A percentile compares a stretch with the other conserved stretches of the same genome.
Evolutionary conservation across 2,888 invertebrate genomes (phyloP).

Genomic region (Melinaea menophilus): DNA sequence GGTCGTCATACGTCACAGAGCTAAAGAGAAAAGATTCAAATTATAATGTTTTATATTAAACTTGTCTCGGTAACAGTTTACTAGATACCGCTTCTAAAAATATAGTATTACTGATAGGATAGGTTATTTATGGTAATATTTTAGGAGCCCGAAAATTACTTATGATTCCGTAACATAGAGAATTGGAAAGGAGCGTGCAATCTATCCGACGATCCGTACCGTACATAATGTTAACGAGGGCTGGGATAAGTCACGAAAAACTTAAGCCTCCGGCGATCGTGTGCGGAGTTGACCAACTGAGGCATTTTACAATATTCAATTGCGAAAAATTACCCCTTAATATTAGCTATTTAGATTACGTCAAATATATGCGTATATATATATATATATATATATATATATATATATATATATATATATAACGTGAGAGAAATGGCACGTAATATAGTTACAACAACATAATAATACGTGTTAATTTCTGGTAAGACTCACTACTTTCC

Average conservation of each 20-base stretch:
- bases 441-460: too few relatives aligned
- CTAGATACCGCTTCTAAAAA: too few relatives aligned
- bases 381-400: too few relatives aligned
- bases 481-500: too few relatives aligned
- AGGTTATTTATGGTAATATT: not conserved
- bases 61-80: too few relatives aligned
- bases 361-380: too few relatives aligned
- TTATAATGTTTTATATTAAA: not conserved
- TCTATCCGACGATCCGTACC: conserved; percentile 30
- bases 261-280: conserved; percentile 39
- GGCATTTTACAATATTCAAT: conserved; percentile 3
- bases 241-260: conserved; percentile 48
- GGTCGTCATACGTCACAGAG: not conserved
- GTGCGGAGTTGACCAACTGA: conserved; percentile 11
- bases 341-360: not conserved
- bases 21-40: not conserved
- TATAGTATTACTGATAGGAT: not conserved
- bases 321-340: conserved; percentile 12
- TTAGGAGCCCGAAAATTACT: conserved; percentile 11
- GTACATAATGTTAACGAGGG: conserved; percentile 24
- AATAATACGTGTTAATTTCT: too few relatives aligned
- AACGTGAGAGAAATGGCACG: too few relatives aligned
- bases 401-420: too few relatives aligned
- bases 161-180: conserved; percentile 27
- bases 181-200: conserved; percentile 27